phyloP scores from a whole-genome alignment of 2,888 invertebrate genomes.

The Lithodes maja region DNA sequence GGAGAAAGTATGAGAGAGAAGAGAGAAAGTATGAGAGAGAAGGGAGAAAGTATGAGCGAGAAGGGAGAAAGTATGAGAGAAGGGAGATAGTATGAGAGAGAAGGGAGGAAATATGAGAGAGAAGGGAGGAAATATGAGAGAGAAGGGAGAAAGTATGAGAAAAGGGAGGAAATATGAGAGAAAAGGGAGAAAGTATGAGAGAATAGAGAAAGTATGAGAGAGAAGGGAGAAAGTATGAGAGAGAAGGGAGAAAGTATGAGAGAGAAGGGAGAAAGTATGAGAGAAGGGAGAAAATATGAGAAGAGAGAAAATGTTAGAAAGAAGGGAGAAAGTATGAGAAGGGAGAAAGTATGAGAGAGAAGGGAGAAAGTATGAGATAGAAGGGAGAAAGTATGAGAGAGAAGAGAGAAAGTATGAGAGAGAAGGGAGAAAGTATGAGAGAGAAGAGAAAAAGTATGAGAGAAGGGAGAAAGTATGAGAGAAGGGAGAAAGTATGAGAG shows the following conservation, averaged over 20 bases:
- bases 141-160: background rate
- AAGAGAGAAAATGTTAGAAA: too few relatives aligned
- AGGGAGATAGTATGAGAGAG: background rate
- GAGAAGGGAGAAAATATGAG: background rate
- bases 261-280: background rate
- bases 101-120: background rate
- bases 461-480: background rate
- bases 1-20: background rate
- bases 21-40: background rate
- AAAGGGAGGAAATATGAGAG: background rate
- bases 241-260: background rate
- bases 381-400: background rate
- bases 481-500: background rate
- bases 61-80: background rate
- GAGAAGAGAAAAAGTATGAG: background rate
- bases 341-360: too few relatives aligned
- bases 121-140: background rate
- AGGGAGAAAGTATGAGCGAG: background rate
- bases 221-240: background rate
- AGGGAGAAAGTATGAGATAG: background rate
- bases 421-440: background rate
- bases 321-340: too few relatives aligned
- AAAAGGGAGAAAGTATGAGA: background rate
- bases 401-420: background rate
- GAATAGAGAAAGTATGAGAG: background rate